Evolutionary conservation across 2,797 vertebrate genomes (phyloP), one percentile per base, ranked within the genome.

Genomic region (Hafferia zeledoni): DNA sequence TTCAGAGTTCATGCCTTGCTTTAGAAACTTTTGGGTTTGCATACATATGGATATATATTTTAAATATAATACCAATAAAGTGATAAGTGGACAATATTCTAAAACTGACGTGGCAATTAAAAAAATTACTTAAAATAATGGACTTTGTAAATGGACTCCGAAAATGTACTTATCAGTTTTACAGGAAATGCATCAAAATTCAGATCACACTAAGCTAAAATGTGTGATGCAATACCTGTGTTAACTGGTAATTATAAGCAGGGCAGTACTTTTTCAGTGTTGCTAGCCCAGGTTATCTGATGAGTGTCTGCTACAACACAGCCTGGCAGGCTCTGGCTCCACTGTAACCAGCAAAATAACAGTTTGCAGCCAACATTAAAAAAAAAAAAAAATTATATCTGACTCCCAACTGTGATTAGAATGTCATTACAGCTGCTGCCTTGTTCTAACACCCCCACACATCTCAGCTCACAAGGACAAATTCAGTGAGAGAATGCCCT

Each of bases 341-440:
- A 71, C 92, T 95, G 63, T 41, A 93, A 94, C n/a, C 94, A 88
- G n/a, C 83, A 90, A 97, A 96, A 94, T 39, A 96, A 96, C 52
- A 67, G 57, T 92, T 89, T 95, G 50, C 31, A 94, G 90, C 74
- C 96, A 96, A 89, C 50, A 46, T 43, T 13, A 41, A 16, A 18
- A 33, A 57, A 23, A 27, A 24, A 49, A 53, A 17, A 81, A 50
- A 82, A 49, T 91, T 76, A 10, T 87, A 84, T 95, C 88, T 43
- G 83, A 65, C 41, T 90, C 81, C 91, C 81, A 74, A 8, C 91
- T 85, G 92, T 90, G 93, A 90, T 94, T 87, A 89, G 87, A 82
- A 95, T 85, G 91, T 96, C 84, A 93, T 93, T 97, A 78, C 71
- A 97, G 95, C 95, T 94, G 94, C 90, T 96, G 95, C 92, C 94